Base-by-base conservation (phyloP, 2,113 vertebrate species). In the Corydoras maculifer region DNA sequence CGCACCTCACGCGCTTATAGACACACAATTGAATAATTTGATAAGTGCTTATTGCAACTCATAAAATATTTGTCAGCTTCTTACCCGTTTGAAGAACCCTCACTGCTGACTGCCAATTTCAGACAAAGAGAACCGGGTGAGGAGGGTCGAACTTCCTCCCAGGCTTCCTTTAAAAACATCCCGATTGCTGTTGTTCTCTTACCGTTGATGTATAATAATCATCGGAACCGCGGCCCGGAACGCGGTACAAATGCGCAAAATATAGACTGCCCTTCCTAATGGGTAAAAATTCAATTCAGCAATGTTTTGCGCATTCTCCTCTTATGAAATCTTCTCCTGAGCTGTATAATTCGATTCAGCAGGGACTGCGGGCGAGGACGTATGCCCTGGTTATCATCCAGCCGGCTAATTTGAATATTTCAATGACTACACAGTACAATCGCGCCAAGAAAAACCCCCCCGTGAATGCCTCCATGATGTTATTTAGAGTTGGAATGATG, bases 1-100 rank as follows among this genome's bases (percentile, higher is more conserved):
- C 62, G 35, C 35, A 43, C 35, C 35, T 43, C 35, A 43, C 35
- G 35, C 35, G 35, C 35, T 43, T 43, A 43, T 43, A 4, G 35
- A 43, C 4, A 65, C 48, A n/a, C 10, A 51, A 25, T 11, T 65
- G 70, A 59, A 66, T 73, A 66, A 73, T 73, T 60, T 73, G 70
- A 73, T 73, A 60, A 73, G 70, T 65, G 48, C 32, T 73, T 73
- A 65, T 73, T 73, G 70, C 55, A 73, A 51, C 70, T 66, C 70
- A 66, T 73, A 65, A 66, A 58, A 51, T 60, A 54, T 55, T 65
- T 73, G 62, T 73, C 63, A 66, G 62, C 58, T 72, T 65, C 65
- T 72, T 30, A 59, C 70, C 62, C 49, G 58, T 51, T 51, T 65
- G 14, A 54, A 54, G 35, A 71, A 71, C 51, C 57, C 60, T 63